Base-by-base conservation (phyloP, 2,797 vertebrate species). In the Poeciliopsis gracilis region DNA sequence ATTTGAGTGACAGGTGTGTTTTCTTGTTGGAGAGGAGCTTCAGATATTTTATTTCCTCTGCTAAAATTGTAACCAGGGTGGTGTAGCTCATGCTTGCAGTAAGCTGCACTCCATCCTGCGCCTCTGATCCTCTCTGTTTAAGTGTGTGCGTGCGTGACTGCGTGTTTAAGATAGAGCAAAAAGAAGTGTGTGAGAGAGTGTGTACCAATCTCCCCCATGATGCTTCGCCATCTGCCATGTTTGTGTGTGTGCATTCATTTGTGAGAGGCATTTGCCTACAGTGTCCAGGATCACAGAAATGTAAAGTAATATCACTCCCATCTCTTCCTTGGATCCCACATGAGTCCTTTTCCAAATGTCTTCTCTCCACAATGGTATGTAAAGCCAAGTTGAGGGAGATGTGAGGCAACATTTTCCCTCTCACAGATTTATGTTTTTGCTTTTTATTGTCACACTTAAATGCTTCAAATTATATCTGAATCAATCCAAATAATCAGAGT, bases 201-300 rank as follows among this genome's bases (percentile, higher is more conserved):
- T 87, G 78, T 90, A 91, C 91, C 92, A 93, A 92, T 93, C 91
- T 92, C 91, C 91, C 93, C 94, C 93, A 92, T 93, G 93, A 94
- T 94, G 94, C 84, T 92, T 87, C 88, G 88, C 94, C 93, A 95
- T 94, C 93, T 95, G 93, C 86, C 86, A 82, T 92, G 84, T 80
- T 49, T 73, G 45, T 83, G 73, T 79, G 76, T 74, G 57, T 72
- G 66, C 76, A 46, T 77, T 71, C 75, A 53, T 78, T 51, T 70
- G 63, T 77, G 82, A 80, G 85, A 73, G 75, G 78, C 59, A 38
- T 85, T 80, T 84, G 86, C 88, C 88, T 66, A 86, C 69, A 81
- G 90, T 73, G 86, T 77, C 69, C 80, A 46, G 88, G 91, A 90
- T 93, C 90, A 86, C 3, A 76, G 74, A 88, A 90, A 86, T 45